phyloP scores from a whole-genome alignment of 2,797 vertebrate species.

The Anolis apletophallus region DNA sequence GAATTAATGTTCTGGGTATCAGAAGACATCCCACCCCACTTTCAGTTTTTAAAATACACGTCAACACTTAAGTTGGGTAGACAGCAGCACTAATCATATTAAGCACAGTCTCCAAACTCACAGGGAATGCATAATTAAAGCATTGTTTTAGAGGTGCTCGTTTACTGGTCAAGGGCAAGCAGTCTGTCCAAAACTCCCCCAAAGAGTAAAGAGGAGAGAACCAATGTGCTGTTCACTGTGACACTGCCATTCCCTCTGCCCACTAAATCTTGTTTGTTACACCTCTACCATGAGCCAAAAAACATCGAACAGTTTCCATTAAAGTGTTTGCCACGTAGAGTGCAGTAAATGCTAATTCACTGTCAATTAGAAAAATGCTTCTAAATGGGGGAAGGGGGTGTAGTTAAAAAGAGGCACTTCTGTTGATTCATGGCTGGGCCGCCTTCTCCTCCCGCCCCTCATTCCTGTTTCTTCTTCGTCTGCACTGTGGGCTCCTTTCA shows the following conservation, averaged over 20 bases:
- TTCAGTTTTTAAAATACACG: slow-evolving; percentile 55
- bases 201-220: slow-evolving; percentile 21
- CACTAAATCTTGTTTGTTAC: slow-evolving; percentile 76
- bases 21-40: slow-evolving; percentile 62
- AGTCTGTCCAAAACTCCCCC: slow-evolving; percentile 40
- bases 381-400: slow-evolving; percentile 51
- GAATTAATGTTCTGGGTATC: slow-evolving; percentile 69
- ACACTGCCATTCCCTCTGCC: slow-evolving; percentile 26
- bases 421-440: slow-evolving; percentile 53
- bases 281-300: slow-evolving; percentile 67
- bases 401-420: slow-evolving; percentile 56
- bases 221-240: slow-evolving; percentile 25
- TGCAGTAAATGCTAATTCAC: slow-evolving; percentile 72
- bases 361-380: slow-evolving; percentile 71
- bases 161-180: slow-evolving; percentile 62
- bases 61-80: slow-evolving; percentile 69
- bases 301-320: slow-evolving; percentile 63
- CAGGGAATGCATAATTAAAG: slow-evolving; percentile 71
- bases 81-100: slow-evolving; percentile 81
- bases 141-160: slow-evolving; percentile 71
- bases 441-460: background rate
- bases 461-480: slow-evolving; percentile 5
- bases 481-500: slow-evolving; percentile 55
- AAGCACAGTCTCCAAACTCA: slow-evolving; percentile 67
- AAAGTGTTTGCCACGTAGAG: slow-evolving; percentile 52